These are phyloP conservation scores for Olivierus martensii DNA, from an alignment of 1,140 invertebrate genomes.

Conservation along the genomic window DNA sequence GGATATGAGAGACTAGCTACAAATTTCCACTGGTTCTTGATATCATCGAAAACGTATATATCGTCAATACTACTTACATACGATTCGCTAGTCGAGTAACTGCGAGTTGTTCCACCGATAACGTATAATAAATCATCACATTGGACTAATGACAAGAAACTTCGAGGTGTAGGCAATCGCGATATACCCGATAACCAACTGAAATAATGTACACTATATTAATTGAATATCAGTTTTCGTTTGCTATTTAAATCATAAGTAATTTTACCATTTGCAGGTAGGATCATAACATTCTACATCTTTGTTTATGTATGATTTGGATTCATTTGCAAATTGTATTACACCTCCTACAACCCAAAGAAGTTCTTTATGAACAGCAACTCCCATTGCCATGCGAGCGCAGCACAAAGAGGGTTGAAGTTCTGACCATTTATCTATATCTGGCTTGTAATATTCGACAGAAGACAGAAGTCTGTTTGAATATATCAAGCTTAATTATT, in stretches of 20 bases:
- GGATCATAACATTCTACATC: slow-evolving; percentile 5
- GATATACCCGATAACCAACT: neutral
- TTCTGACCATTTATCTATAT: neutral
- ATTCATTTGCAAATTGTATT: neutral
- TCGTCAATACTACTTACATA: too few relatives aligned
- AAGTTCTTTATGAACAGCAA: neutral
- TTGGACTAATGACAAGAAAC: neutral
- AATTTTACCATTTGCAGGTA: neutral
- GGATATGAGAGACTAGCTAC: too few relatives aligned
- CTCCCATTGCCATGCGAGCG: neutral
- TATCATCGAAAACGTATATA: too few relatives aligned
- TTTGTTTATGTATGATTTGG: neutral
- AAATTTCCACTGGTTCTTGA: too few relatives aligned
- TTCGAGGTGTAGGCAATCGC: neutral
- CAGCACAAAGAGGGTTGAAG: neutral
- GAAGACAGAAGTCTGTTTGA: slow-evolving; percentile 3
- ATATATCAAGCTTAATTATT: neutral
- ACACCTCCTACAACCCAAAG: slow-evolving; percentile 13
- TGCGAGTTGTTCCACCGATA: neutral
- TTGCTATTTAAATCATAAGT: neutral
- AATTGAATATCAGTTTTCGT: neutral
- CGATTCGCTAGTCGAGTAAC: too few relatives aligned
- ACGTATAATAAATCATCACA: neutral
- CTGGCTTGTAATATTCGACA: slow-evolving; percentile 5
- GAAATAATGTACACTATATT: neutral